Evolutionary conservation across 2,113 vertebrate species (phyloP).

Genomic region (Carassius carassius): DNA sequence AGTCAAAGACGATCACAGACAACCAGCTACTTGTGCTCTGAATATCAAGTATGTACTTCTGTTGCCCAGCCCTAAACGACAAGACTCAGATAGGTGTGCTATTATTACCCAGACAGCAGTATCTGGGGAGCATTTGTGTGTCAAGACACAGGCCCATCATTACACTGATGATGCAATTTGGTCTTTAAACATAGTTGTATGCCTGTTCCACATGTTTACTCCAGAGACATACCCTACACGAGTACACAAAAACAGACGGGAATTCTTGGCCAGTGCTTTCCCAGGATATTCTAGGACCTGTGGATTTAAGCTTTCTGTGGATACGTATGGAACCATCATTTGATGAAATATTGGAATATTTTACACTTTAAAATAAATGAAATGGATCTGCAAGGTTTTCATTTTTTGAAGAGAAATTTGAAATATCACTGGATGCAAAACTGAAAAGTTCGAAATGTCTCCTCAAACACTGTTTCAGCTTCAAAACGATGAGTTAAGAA

Average conservation of each 20-base stretch:
- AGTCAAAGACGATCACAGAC: conserved; percentile 5
- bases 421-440: background rate
- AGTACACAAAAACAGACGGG: background rate
- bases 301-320: background rate
- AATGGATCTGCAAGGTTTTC: background rate
- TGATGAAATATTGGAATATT: background rate
- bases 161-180: conserved; percentile 31
- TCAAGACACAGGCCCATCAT: conserved; percentile 34
- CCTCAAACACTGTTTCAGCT: background rate
- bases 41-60: conserved; percentile 3
- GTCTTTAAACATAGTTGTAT: conserved; percentile 15
- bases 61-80: conserved; percentile 5
- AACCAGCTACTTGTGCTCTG: conserved; percentile 32
- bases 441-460: background rate
- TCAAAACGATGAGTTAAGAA: background rate
- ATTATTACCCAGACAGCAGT: conserved; percentile 17
- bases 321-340: background rate
- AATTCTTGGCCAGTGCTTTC: background rate
- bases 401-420: background rate
- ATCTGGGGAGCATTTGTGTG: conserved; percentile 36
- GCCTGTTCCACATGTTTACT: conserved; percentile 40
- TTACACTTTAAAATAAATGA: background rate
- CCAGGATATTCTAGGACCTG: background rate
- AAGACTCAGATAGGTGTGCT: background rate
- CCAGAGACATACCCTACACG: background rate